A percentile compares a stretch with the other conserved stretches of the same genome.
Evolutionary conservation across 2,888 invertebrate genomes (phyloP).

Genomic region (Leucania comma): DNA sequence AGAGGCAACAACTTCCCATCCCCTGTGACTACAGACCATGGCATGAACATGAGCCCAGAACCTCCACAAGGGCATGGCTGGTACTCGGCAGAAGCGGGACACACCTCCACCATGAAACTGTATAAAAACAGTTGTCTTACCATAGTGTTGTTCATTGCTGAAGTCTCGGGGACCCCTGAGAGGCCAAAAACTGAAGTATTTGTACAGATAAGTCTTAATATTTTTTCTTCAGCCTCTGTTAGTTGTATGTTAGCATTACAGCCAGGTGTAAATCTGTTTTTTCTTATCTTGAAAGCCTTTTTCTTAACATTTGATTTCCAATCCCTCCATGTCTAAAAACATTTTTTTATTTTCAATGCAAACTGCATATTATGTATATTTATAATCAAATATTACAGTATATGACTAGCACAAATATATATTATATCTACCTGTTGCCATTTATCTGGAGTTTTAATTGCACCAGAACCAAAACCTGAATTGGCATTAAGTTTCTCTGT

Average conservation of each 20-base stretch:
- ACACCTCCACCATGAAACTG: too few relatives aligned
- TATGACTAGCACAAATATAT: neutral
- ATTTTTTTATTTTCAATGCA: neutral
- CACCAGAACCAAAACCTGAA: constrained; percentile 81
- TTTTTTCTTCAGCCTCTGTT: constrained; percentile 80
- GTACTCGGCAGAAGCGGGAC: too few relatives aligned
- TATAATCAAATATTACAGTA: too few relatives aligned
- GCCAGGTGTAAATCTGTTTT: constrained; percentile 78
- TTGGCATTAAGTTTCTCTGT: constrained; percentile 81
- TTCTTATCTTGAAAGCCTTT: constrained; percentile 81
- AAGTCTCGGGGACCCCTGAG: constrained; percentile 78
- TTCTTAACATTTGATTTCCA: constrained; percentile 84
- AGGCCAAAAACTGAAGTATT: constrained; percentile 80
- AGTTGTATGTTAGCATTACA: constrained; percentile 74
- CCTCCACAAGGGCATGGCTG: too few relatives aligned
- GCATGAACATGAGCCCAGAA: too few relatives aligned
- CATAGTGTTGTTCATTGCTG: constrained; percentile 69
- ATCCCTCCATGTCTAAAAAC: constrained; percentile 78
- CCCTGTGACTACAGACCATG: too few relatives aligned
- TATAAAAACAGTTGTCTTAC: constrained; percentile 50
- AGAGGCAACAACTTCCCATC: too few relatives aligned
- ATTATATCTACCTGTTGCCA: constrained; percentile 78
- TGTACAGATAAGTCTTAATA: constrained; percentile 77
- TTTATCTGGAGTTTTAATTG: constrained; percentile 82
- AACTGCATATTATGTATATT: too few relatives aligned